Base-by-base conservation (phyloP, 2,888 invertebrate species). In the Gari tellinella region DNA sequence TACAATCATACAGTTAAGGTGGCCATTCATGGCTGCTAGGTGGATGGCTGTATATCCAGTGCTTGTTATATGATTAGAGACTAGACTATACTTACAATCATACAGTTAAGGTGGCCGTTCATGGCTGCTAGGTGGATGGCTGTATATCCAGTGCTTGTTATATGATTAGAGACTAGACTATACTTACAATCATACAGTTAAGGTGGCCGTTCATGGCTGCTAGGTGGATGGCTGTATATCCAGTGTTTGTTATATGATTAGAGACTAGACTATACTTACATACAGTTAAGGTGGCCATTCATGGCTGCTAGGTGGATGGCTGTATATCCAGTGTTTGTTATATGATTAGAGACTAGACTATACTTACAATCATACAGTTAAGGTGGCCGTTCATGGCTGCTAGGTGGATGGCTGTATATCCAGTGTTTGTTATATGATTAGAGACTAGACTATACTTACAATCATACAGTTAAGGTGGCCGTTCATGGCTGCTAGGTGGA, bases 191-290 rank as follows among this genome's bases (percentile, higher is more conserved):
- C 82, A 91, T 75, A 68, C 87, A 86, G 72, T 86, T 85, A 45
- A 87, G 86, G 72, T 90, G 89, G 2, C 91, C 91, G 79, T 88
- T 85, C 84, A 89, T 83, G 40, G 90, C 90, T 5, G 91, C 87
- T 26, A 90, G 69, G 64, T 91, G 91, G 64, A 90, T 87, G 17
- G 90, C 82, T 17, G 85, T 90, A 73, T 90, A 89, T 10, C 90
- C 90, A 7, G 88, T 87, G 3, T 86, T 86, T 12, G 90, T 90
- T 72, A n/a, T n/a, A n/a, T n/a, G n/a, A n/a, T n/a, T n/a, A n/a
- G n/a, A n/a, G n/a, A n/a, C n/a, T n/a, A n/a, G n/a, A n/a, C n/a
- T n/a, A n/a, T n/a, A n/a, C n/a, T n/a, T n/a, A n/a, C 82, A 91
- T 75, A 69, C 87, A 86, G 72, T 86, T 85, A 45, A 87, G 86